Evolutionary conservation across 2,797 vertebrate genomes (phyloP).

Genomic region (Vireo griseus): DNA sequence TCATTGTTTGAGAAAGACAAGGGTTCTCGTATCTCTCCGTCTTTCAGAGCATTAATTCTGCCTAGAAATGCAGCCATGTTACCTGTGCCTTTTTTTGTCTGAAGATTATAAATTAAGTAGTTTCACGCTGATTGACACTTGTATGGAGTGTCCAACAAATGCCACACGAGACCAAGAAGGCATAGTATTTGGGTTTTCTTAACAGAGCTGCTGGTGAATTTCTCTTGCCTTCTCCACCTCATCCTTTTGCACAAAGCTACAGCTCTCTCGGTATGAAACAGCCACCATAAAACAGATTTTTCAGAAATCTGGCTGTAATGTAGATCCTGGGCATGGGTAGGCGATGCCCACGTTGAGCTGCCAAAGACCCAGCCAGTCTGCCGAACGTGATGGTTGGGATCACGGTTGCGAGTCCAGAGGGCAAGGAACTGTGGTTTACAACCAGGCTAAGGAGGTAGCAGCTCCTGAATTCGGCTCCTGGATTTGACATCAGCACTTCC

Average conservation of each 20-base stretch:
- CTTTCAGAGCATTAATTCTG: neutral
- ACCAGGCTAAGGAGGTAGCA: neutral
- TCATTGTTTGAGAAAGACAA: neutral
- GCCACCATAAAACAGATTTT: neutral
- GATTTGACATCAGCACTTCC: constrained; percentile 19
- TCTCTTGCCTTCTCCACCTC: neutral
- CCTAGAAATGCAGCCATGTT: constrained; percentile 20
- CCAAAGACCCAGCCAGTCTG: neutral
- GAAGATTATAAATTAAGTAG: neutral
- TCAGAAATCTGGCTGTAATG: neutral
- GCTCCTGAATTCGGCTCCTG: neutral
- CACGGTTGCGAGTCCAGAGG: neutral
- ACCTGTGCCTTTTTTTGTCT: neutral
- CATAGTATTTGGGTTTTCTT: neutral
- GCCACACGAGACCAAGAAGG: neutral
- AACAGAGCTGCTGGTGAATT: neutral
- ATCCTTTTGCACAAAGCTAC: neutral
- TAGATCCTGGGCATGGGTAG: neutral
- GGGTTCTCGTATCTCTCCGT: neutral
- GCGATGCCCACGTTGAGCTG: neutral
- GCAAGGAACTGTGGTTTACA: neutral
- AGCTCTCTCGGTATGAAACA: neutral
- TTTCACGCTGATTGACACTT: neutral
- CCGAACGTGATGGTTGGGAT: neutral
- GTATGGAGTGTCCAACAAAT: neutral